Evolutionary conservation across 2,113 vertebrate species (phyloP).

Genomic region (Rostratula benghalensis): DNA sequence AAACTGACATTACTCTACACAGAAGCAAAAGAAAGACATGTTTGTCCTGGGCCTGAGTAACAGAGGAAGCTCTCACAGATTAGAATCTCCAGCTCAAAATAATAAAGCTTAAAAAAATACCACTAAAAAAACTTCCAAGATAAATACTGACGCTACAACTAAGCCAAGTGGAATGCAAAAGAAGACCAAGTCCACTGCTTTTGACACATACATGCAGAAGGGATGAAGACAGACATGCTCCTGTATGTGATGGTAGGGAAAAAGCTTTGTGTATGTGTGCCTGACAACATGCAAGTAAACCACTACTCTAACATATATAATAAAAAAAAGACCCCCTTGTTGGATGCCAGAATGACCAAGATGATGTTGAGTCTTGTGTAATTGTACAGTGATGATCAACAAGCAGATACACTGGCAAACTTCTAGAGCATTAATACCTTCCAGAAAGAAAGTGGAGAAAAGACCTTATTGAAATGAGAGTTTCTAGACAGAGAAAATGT

Average conservation of each 20-base stretch:
- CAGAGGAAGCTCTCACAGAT: background rate
- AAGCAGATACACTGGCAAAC: background rate
- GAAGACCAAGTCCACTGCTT: background rate
- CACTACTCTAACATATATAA: background rate
- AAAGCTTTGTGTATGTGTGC: background rate
- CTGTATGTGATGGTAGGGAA: background rate
- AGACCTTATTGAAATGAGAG: background rate
- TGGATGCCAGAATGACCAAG: background rate
- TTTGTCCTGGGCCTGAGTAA: background rate
- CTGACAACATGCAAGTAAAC: rapidly evolving
- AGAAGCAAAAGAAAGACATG: background rate
- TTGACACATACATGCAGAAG: background rate
- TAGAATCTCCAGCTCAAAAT: background rate
- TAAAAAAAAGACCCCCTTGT: background rate
- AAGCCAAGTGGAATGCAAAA: background rate
- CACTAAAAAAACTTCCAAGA: background rate
- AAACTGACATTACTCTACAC: background rate
- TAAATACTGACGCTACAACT: background rate
- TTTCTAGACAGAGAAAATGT: background rate
- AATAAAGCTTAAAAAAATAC: background rate
- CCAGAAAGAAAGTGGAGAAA: background rate
- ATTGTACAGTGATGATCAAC: background rate
- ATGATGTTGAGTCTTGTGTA: background rate
- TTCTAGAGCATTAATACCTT: background rate
- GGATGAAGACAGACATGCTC: background rate